Conservation (phyloP, 2,888 invertebrate species). For the Xestia rhomboidea region DNA sequence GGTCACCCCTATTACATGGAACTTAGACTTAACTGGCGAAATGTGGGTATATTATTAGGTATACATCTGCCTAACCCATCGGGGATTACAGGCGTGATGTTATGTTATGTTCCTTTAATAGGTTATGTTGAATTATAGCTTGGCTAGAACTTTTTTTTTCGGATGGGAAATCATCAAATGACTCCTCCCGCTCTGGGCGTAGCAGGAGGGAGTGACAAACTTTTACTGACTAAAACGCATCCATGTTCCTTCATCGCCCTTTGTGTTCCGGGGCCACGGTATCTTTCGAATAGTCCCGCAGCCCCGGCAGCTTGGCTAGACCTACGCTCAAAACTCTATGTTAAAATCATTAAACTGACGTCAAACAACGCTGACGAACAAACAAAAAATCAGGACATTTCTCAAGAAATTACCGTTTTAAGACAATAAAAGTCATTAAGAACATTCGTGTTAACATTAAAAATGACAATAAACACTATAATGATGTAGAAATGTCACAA, state of each 20-base stretch:
- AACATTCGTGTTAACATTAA: conserved; percentile 80
- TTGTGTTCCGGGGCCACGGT: no score
- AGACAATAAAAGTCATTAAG: conserved; percentile 78
- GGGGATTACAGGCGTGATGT: neutral
- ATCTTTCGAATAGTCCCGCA: no score
- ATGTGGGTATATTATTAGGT: no score
- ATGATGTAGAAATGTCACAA: conserved; percentile 77
- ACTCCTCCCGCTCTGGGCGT: no score
- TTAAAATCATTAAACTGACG: neutral
- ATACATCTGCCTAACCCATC: neutral
- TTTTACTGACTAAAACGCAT: no score
- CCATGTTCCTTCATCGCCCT: no score
- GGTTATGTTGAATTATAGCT: neutral
- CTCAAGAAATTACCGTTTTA: conserved; percentile 75
- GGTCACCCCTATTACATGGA: neutral
- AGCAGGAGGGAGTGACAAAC: no score
- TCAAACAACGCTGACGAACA: conserved; percentile 2
- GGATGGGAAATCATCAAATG: no score
- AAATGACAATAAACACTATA: conserved; percentile 81
- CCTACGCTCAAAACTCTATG: neutral
- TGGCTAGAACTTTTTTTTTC: no score
- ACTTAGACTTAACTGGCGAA: neutral
- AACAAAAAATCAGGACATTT: conserved; percentile 41
- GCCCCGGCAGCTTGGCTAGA: no score
- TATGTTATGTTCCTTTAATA: neutral